Percentiles rank a stretch among this genome's conserved stretches.
Conservation (phyloP, 92 coral and sea anemone genomes). For the Meandrina meandrites region DNA sequence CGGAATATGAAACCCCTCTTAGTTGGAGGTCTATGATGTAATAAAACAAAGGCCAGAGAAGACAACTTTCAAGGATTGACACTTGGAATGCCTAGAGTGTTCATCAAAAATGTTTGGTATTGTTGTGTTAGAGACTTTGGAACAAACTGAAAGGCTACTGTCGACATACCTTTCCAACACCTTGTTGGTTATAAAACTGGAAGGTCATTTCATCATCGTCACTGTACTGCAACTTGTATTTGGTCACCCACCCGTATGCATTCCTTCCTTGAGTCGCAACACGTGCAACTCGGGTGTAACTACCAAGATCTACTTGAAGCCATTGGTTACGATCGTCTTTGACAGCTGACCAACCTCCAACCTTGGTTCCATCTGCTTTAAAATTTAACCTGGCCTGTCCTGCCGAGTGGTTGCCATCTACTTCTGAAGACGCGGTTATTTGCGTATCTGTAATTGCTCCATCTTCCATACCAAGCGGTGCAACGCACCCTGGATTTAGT, state of each 20-base stretch:
- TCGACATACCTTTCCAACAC: not conserved
- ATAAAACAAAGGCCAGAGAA: not conserved
- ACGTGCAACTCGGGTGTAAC: not conserved
- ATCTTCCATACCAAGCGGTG: constrained; percentile 22
- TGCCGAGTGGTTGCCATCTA: constrained; percentile 1
- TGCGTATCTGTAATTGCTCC: not conserved
- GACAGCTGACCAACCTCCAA: constrained; percentile 20
- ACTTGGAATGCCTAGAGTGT: not conserved
- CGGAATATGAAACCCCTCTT: too few relatives aligned
- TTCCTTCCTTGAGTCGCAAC: constrained; percentile 17
- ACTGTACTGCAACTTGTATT: not conserved
- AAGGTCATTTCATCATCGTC: not conserved
- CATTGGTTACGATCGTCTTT: not conserved
- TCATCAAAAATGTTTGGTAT: not conserved
- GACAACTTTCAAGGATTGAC: not conserved
- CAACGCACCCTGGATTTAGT: not conserved
- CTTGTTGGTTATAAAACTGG: not conserved
- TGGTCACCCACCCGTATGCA: constrained; percentile 5
- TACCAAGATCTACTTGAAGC: constrained; percentile 26
- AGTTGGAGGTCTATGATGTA: not conserved
- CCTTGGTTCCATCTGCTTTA: not conserved
- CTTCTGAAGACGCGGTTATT: constrained; percentile 9
- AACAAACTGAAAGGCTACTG: not conserved
- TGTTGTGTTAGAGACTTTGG: not conserved
- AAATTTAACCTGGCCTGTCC: not conserved